Base-by-base conservation (phyloP, 2,113 vertebrate genomes). In the Gambusia affinis region DNA sequence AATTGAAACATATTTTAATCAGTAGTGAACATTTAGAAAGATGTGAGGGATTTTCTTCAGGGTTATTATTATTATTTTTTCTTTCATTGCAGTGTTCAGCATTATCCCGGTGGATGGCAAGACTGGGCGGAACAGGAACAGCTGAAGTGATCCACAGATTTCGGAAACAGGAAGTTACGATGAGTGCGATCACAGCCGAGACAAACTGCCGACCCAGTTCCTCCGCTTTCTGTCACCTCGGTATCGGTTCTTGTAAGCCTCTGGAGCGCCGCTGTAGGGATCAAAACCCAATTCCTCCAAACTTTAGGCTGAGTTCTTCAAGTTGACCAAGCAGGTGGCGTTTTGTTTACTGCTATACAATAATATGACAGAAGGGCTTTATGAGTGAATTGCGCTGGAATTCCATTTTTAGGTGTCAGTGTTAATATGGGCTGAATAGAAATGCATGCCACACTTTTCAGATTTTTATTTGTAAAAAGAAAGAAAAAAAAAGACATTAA, bases 61-160 rank as follows among this genome's bases (percentile, higher is more conserved):
- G 63, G 7, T 54, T 24, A 2, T 57, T 22, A 64, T 76, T 66
- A n/a, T n/a, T 54, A 54, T 27, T 3, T 60, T 63, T 75, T 7
- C 72, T 31, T 61, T 22, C 82, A 3, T 64, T 95, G 85, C 90
- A 99, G 97, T 74, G 95, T 84, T 88, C 95, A 94, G 77, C 91
- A 98, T 69, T 99, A 95, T 79, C 88, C 91, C 17, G 97, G 97
- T 76, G 98, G 98, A 90, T 97, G 96, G 96, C 89, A 97, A 12
- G 97, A 97, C 42, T 98, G 98, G 98, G 72, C 87, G 65, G 92
- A 93, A 66, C 92, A 90, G 81, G 96, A 99, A 90, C 84, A 90
- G 64, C 93, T 78, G 2, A 83, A 81, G 0, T 89, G 74, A 91
- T 72, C 76, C 82, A 91, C 70, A 89, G 87, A 87, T 91, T 35